phyloP scores from a whole-genome alignment of 2,888 invertebrate species.

The Cataglyphis altisquamis region DNA sequence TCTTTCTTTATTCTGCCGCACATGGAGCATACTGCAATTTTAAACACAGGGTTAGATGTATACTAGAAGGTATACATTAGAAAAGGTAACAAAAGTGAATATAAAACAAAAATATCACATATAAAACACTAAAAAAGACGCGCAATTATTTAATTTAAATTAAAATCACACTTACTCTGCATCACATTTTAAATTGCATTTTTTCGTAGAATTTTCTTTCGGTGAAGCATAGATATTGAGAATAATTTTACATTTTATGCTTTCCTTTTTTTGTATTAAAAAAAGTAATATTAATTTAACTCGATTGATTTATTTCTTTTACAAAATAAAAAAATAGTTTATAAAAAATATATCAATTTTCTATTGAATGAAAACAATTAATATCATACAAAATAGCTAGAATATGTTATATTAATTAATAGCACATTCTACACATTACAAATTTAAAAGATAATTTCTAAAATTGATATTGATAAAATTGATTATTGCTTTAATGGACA shows the following conservation, averaged over 20 bases:
- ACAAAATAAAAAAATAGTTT: neutral
- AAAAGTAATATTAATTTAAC: neutral
- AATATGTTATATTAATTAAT: neutral
- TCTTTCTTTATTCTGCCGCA: neutral
- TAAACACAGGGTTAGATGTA: neutral
- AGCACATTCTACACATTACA: neutral
- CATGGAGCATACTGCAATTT: conserved; percentile 4
- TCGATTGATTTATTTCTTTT: neutral
- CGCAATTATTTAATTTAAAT: neutral
- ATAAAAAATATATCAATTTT: neutral
- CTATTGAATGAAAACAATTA: neutral
- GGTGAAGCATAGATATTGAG: neutral
- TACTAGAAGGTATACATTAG: neutral
- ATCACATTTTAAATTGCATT: conserved; percentile 33
- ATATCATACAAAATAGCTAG: neutral
- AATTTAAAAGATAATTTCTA: neutral
- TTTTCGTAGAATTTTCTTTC: conserved; percentile 28
- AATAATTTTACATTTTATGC: neutral
- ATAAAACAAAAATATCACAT: neutral
- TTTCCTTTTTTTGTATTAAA: neutral
- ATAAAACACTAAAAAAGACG: neutral
- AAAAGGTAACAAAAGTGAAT: neutral
- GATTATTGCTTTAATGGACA: neutral
- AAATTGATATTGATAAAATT: neutral
- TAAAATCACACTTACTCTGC: neutral